Base-by-base conservation (phyloP, 2,113 vertebrate genomes). In the Myiozetetes cayanensis region DNA sequence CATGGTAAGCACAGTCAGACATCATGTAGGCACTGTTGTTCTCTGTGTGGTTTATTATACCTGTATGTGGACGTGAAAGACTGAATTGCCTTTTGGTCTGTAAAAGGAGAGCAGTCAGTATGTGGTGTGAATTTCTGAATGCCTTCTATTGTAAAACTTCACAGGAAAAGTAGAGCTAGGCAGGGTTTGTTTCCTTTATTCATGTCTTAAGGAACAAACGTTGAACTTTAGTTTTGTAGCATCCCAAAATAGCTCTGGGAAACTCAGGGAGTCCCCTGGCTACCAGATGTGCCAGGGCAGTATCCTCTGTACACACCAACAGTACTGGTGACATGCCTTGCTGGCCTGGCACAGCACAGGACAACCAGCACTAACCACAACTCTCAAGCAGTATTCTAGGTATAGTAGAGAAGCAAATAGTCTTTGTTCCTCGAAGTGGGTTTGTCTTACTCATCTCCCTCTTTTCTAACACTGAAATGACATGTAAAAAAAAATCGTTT, bases 1-100 rank as follows among this genome's bases (percentile, higher is more conserved):
- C 79, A 90, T 3, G 97, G 98, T 98, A 97, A 96, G 82, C 73
- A 71, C 37, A 35, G 9, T 46, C 63, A 37, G 25, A 11, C 39
- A 14, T 31, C 16, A 7, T 10, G 14, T 41, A 41, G 41, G 39
- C 50, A 27, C 33, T 68, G 37, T 15, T 59, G 30, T 33, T 90
- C 44, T 50, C 53, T 44, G 3, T 28, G 25, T 72, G 66, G 15
- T 12, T 73, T 79, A 6, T 71, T 90, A 62, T 62, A 19, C 39
- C 31, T 68, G 25, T 28, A 12, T 25, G 14, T 46, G 58, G 39
- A 81, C 62, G 35, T 33, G 16, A 79, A 73, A 62, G 55, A 6
- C n/a, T 76, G 37, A 50, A 66, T 65, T 76, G 50, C 14, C 22
- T 83, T 91, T 76, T 47, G 55, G 37, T 20, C 37, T 85, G 37